Evolutionary conservation across 2,888 invertebrate genomes (phyloP).

Genomic region (Busseola fusca): DNA sequence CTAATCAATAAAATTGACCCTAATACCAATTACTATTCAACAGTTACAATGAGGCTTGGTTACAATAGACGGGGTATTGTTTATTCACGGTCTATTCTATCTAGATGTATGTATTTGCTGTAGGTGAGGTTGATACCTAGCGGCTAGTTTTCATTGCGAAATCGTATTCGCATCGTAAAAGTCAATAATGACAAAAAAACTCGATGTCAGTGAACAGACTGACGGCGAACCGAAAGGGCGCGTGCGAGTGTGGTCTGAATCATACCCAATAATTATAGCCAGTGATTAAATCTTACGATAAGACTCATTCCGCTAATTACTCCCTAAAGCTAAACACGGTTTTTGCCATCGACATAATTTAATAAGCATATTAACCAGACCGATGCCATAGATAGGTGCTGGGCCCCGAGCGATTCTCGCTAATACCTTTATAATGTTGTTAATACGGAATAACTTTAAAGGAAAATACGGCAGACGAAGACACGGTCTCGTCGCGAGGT

Average conservation of each 20-base stretch:
- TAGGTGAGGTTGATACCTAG: slow-evolving; percentile 28
- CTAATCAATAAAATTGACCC: slow-evolving; percentile 84
- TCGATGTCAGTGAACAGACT: slow-evolving; percentile 66
- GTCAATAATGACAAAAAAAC: slow-evolving; percentile 59
- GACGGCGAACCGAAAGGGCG: slow-evolving; percentile 66
- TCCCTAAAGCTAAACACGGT: slow-evolving; percentile 88
- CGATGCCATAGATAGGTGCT: slow-evolving; percentile 85
- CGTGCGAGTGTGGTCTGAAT: slow-evolving; percentile 74
- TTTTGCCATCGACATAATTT: slow-evolving; percentile 88
- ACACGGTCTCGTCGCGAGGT: slow-evolving; percentile 76
- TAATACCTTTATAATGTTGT: slow-evolving; percentile 81
- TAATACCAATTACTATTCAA: slow-evolving; percentile 82
- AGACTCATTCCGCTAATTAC: slow-evolving; percentile 87
- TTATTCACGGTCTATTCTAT: slow-evolving; percentile 62
- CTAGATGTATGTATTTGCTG: slow-evolving; percentile 10
- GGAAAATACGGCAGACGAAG: slow-evolving; percentile 71
- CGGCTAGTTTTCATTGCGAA: slow-evolving; percentile 35
- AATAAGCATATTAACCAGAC: slow-evolving; percentile 87
- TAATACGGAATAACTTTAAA: slow-evolving; percentile 70
- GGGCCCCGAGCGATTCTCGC: slow-evolving; percentile 80
- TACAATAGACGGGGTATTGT: slow-evolving; percentile 75
- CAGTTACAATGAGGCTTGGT: slow-evolving; percentile 74
- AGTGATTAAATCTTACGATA: slow-evolving; percentile 86
- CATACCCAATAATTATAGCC: slow-evolving; percentile 85
- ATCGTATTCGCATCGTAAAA: slow-evolving; percentile 47